Evolutionary conservation across 2,113 vertebrate species (phyloP).

Genomic region (Beaufortia kweichowensis): DNA sequence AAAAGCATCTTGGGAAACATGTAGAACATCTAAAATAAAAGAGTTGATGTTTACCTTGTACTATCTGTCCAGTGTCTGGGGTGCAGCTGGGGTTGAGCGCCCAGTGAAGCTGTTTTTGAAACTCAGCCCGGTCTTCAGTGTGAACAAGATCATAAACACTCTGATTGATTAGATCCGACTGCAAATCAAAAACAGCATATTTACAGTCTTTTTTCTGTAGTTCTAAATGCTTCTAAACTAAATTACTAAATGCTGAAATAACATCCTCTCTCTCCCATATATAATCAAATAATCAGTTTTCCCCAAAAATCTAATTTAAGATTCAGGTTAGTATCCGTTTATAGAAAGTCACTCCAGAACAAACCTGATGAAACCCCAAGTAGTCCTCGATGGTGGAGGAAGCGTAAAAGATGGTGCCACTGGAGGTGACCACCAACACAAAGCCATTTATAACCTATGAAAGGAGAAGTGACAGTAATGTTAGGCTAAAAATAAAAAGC

Average conservation of each 20-base stretch:
- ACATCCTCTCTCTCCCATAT: too few relatives aligned
- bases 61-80: constrained; percentile 65
- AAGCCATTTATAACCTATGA: constrained; percentile 83
- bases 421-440: constrained; percentile 79
- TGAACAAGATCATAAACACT: constrained; percentile 85
- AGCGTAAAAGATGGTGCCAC: constrained; percentile 80
- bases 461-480: background rate
- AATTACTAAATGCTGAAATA: constrained; percentile 45
- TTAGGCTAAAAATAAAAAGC: background rate
- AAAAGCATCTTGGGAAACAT: background rate
- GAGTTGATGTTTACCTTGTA: constrained; percentile 64
- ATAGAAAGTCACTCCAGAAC: too few relatives aligned
- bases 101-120: constrained; percentile 84
- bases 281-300: too few relatives aligned
- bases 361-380: constrained; percentile 59
- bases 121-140: constrained; percentile 82
- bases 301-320: too few relatives aligned
- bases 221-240: background rate
- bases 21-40: background rate
- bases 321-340: constrained; percentile 56
- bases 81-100: constrained; percentile 71
- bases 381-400: constrained; percentile 85
- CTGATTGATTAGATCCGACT: constrained; percentile 88
- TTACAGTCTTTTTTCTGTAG: background rate
- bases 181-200: constrained; percentile 6